Conservation (phyloP, 2,888 invertebrate genomes). For the Spodoptera picta region DNA sequence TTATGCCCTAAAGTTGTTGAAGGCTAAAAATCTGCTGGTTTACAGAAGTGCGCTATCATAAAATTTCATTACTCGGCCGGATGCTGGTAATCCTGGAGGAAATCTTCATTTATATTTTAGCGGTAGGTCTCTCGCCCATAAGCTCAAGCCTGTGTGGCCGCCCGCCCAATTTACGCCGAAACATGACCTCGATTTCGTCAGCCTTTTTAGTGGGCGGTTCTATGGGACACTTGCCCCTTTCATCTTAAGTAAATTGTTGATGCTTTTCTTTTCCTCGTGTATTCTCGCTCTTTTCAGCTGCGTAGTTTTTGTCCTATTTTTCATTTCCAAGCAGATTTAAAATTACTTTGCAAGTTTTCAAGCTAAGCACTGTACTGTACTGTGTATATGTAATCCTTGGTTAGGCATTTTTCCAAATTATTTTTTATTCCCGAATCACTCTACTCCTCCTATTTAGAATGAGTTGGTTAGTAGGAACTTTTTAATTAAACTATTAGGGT, state of each 20-base stretch:
- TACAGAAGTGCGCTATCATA: conserved; percentile 52
- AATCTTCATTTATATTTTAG: conserved; percentile 63
- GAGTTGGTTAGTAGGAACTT: too few species aligned
- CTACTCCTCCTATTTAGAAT: too few species aligned
- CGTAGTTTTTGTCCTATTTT: conserved; percentile 24
- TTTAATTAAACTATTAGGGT: too few species aligned
- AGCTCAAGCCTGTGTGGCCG: conserved; percentile 53
- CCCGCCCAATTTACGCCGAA: conserved; percentile 65
- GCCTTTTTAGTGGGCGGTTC: conserved; percentile 62
- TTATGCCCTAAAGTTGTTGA: conserved; percentile 28
- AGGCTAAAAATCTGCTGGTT: conserved; percentile 37
- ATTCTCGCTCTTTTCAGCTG: conserved; percentile 16
- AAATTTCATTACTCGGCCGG: conserved; percentile 55
- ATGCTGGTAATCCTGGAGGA: conserved; percentile 56
- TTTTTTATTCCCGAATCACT: too few species aligned
- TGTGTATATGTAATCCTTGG: too few species aligned
- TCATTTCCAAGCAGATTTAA: conserved; percentile 11
- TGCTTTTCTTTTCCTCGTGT: conserved; percentile 33
- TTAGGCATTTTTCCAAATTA: too few species aligned
- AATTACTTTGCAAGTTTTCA: neutral
- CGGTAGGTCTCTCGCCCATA: conserved; percentile 54
- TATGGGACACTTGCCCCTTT: conserved; percentile 44
- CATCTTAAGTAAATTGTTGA: conserved; percentile 44
- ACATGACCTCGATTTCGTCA: conserved; percentile 67
- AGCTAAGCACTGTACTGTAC: too few species aligned